Base-by-base conservation (phyloP, 2,113 vertebrate species). In the Indri indri region DNA sequence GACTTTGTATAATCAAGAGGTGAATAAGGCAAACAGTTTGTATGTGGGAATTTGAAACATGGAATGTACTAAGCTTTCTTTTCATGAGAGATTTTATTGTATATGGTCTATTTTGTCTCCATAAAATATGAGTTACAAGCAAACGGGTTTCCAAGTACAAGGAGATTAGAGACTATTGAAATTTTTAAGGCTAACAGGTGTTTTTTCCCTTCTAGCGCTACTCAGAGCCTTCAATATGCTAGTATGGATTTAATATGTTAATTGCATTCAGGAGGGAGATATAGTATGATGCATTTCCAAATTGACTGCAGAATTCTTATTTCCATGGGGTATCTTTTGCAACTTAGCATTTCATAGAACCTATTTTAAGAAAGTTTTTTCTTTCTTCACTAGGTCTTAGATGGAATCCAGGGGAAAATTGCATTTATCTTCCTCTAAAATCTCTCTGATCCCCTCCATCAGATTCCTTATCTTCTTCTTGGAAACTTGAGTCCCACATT, bases 171-270 rank as follows among this genome's bases (percentile, higher is more conserved):
- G 10, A 86, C 23, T 74, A 68, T 37, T 84, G 70, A 94, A 16
- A 18, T 68, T 83, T 76, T 95, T 84, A 77, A 96, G 74, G 16
- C 10, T 79, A 45, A 59, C 76, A 63, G 54, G 5, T 22, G 83
- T 71, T 84, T 63, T 59, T n/a, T 17, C 25, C 23, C 2, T 11
- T 32, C 47, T 9, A 37, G 34, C 32, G 16, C 52, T 85, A 92
- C n/a, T 93, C 18, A 85, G 4, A 96, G 30, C 10, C 45, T 81
- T 83, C 68, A 80, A 10, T 84, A 87, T 91, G 63, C 32, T 68
- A 82, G 93, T 95, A 91, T 93, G n/a, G 27, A 70, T 74, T 96
- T 52, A 91, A 61, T 59, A 74, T 90, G 27, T 50, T 95, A 91
- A 87, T 95, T 93, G 32, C 0, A 47, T 81, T 34, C 45, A 50